phyloP scores from a whole-genome alignment of 92 coral and sea anemone species.

The Porites evermanni region DNA sequence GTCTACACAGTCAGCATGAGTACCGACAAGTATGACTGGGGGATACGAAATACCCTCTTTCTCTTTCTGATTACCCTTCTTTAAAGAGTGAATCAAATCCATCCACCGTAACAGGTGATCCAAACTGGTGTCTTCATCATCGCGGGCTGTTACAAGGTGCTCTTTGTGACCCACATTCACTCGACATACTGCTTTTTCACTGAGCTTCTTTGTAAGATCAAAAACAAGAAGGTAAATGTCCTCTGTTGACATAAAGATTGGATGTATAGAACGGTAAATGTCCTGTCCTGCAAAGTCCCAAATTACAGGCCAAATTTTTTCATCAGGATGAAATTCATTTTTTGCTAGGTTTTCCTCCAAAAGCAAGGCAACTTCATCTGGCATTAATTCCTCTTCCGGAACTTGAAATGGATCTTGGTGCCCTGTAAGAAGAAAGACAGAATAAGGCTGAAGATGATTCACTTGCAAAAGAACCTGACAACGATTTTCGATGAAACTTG shows the following conservation, averaged over 20 bases:
- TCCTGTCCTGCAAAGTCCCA: background rate
- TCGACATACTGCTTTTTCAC: background rate
- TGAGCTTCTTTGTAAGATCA: background rate
- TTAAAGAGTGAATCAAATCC: constrained; percentile 3
- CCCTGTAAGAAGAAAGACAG: too few relatives aligned
- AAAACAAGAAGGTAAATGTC: background rate
- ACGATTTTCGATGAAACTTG: too few relatives aligned
- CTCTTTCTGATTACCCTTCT: too few relatives aligned
- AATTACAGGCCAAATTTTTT: background rate
- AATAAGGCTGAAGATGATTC: too few relatives aligned
- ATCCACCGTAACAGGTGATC: constrained; percentile 23
- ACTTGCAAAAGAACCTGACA: too few relatives aligned
- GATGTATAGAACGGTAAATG: constrained; percentile 4
- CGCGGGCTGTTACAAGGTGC: background rate
- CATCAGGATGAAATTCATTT: background rate
- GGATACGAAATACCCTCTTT: too few relatives aligned
- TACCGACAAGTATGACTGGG: too few relatives aligned
- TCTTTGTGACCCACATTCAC: background rate
- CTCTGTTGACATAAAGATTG: background rate
- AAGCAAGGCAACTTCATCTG: background rate
- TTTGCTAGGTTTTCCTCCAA: background rate
- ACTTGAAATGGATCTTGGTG: too few relatives aligned
- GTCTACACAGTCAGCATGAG: too few relatives aligned
- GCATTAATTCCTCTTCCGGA: background rate
- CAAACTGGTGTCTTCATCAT: background rate